Evolutionary conservation across 2,113 vertebrate genomes (phyloP), one percentile per base, ranked within the genome.

Genomic region (Neogobius melanostomus): DNA sequence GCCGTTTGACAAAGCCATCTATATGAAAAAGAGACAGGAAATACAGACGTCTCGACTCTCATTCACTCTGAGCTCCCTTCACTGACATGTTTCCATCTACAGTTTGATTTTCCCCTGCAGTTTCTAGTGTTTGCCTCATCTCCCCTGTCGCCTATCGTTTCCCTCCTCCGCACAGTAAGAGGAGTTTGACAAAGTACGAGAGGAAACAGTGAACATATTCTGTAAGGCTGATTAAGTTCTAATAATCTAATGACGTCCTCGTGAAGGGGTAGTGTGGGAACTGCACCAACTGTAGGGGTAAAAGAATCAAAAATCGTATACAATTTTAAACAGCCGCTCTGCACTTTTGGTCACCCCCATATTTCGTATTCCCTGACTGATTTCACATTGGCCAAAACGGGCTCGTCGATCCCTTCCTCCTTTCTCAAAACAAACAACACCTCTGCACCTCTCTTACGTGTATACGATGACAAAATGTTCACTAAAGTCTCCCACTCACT

Each of bases 401-500:
- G 3, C 7, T 48, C 8, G 59, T 71, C 44, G 68, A 45, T 60
- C 66, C 21, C 1, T 12, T 11, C 64, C 15, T 44, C 12, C 59
- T 63, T 7, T 8, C 65, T 57, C 12, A 64, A 73, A 75, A 62
- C 57, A 61, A 75, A 46, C 68, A 51, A 49, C 50, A 61, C 63
- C 45, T 11, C 15, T 61, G 45, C 65, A 53, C 52, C 64, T 11
- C 46, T 21, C 9, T 68, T 59, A 44, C 15, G 50, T 44, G 11
- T 47, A 59, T 49, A 59, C 0, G 46, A 60, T 56, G 44, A 68
- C 28, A 69, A 64, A 64, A 80, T 44, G 12, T 17, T 72, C 42
- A 48, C 59, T 64, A 71, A 50, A 73, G 8, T 48, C 36, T 68
- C 17, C 43, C 8, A 65, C 51, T 83, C 76, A 76, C 51, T 45